Conservation (phyloP, 2,888 invertebrate species). For the Ypsolopha sequella region DNA sequence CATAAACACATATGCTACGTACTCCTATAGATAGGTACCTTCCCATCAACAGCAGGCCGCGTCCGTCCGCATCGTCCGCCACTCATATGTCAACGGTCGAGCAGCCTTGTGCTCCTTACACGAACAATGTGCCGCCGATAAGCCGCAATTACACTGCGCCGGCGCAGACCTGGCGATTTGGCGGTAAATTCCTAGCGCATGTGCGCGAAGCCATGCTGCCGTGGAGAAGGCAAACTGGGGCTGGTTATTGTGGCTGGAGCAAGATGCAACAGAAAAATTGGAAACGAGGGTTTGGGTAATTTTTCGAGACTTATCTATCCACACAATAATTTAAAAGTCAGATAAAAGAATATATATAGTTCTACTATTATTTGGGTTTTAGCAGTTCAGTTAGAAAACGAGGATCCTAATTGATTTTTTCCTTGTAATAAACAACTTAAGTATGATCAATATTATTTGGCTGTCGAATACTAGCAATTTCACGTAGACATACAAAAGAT, state of each 20-base stretch:
- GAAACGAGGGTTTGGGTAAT: too few species aligned
- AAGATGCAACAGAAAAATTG: too few species aligned
- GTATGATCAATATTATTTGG: too few species aligned
- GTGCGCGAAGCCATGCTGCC: constrained; percentile 14
- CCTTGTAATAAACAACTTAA: too few species aligned
- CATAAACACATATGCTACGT: not conserved
- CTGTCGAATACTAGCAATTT: too few species aligned
- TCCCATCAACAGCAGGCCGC: constrained; percentile 10
- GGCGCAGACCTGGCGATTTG: constrained; percentile 38
- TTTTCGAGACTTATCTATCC: too few species aligned
- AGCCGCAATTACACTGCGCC: constrained; percentile 59
- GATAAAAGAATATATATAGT: too few species aligned
- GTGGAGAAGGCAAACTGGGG: constrained; percentile 8
- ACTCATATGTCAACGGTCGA: constrained; percentile 43
- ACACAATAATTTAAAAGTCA: too few species aligned
- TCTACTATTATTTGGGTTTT: too few species aligned
- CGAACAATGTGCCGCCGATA: constrained; percentile 59
- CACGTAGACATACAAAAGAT: too few species aligned
- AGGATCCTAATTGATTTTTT: too few species aligned
- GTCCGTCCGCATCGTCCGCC: constrained; percentile 14
- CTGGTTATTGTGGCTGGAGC: not conserved
- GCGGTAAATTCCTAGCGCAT: constrained; percentile 56
- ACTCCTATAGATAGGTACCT: not conserved
- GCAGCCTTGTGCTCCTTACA: constrained; percentile 59
- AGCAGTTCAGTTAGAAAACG: too few species aligned